Evolutionary conservation across 2,888 invertebrate species (phyloP).

Genomic region (Dryococelus australis): DNA sequence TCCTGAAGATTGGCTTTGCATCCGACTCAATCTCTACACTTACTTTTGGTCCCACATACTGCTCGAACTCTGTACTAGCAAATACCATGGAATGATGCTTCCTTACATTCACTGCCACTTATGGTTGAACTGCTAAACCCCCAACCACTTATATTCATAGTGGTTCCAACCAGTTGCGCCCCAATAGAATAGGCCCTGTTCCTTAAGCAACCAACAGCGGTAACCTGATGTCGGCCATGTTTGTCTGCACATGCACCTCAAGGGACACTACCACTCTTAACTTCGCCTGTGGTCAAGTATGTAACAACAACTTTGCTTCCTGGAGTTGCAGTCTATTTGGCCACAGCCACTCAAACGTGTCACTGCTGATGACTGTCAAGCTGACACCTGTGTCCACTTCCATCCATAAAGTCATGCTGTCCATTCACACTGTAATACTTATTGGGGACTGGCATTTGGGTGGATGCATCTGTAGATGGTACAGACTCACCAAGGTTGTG

Average conservation of each 20-base stretch:
- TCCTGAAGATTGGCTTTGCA: too few relatives aligned
- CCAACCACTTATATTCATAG: too few relatives aligned
- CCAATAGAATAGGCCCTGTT: too few relatives aligned
- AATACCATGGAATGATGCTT: too few relatives aligned
- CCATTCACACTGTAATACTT: neutral
- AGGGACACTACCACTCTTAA: neutral
- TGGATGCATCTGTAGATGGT: neutral
- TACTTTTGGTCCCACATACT: too few relatives aligned
- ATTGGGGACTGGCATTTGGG: neutral
- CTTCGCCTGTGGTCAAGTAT: neutral
- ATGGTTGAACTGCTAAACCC: too few relatives aligned
- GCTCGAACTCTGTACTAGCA: too few relatives aligned
- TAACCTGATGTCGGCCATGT: too few relatives aligned
- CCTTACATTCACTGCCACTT: too few relatives aligned
- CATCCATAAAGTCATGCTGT: neutral
- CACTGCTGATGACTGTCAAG: neutral
- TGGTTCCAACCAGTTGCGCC: too few relatives aligned
- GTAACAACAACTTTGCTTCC: neutral
- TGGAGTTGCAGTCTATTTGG: neutral
- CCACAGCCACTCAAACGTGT: neutral
- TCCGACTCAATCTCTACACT: too few relatives aligned
- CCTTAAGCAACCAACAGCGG: too few relatives aligned
- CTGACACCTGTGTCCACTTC: neutral
- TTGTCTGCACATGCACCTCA: neutral
- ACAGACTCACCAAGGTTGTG: neutral